Percentiles rank a stretch among this genome's conserved stretches.
Evolutionary conservation across 2,797 vertebrate genomes (phyloP).

Genomic region (Brachyalestes nurse): DNA sequence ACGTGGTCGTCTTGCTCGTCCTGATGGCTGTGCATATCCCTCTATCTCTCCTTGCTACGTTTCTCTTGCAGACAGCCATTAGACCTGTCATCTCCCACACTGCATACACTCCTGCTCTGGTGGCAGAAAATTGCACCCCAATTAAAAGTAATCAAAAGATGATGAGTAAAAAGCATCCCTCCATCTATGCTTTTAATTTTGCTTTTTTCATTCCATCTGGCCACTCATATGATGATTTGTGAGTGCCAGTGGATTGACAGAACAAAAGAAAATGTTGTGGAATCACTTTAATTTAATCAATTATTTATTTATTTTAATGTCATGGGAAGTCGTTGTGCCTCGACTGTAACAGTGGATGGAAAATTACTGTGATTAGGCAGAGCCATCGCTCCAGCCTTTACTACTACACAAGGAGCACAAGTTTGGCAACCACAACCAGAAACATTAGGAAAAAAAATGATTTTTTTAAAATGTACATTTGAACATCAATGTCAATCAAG

Average conservation of each 20-base stretch:
- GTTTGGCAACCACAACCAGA: slow-evolving; percentile 49
- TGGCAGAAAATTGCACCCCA: slow-evolving; percentile 78
- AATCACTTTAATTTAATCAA: slow-evolving; percentile 79
- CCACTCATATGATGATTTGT: slow-evolving; percentile 67
- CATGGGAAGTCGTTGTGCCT: slow-evolving; percentile 72
- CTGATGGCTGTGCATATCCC: slow-evolving; percentile 77
- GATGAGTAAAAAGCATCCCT: slow-evolving; percentile 80
- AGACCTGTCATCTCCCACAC: slow-evolving; percentile 73
- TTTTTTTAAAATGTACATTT: background rate
- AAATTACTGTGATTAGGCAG: slow-evolving; percentile 74
- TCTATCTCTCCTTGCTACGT: slow-evolving; percentile 66
- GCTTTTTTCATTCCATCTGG: slow-evolving; percentile 57
- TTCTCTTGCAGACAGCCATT: slow-evolving; percentile 66
- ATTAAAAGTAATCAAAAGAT: slow-evolving; percentile 81
- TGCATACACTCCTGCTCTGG: slow-evolving; percentile 55
- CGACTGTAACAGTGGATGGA: slow-evolving; percentile 76
- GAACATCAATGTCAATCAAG: background rate
- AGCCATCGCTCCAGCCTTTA: slow-evolving; percentile 72
- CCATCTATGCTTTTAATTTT: slow-evolving; percentile 68
- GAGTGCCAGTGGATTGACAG: slow-evolving; percentile 74
- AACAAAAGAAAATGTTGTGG: slow-evolving; percentile 80
- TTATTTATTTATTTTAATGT: slow-evolving; percentile 84
- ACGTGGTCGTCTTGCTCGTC: slow-evolving; percentile 70
- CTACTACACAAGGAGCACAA: slow-evolving; percentile 64
- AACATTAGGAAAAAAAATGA: background rate